Base-by-base conservation (phyloP, 2,888 invertebrate species). In the Amiota minor region DNA sequence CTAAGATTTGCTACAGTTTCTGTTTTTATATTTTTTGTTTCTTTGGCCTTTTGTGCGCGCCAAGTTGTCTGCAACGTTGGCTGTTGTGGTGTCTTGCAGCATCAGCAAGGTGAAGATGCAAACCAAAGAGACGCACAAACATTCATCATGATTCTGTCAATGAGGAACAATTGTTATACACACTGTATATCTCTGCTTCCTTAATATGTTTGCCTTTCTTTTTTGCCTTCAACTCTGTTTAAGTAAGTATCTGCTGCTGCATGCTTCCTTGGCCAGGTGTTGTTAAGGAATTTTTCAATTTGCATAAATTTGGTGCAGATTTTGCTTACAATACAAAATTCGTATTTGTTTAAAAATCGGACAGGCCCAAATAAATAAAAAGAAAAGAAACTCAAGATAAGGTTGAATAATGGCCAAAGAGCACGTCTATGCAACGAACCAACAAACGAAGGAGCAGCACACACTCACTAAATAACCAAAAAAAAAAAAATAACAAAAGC, bases 301-400 rank as follows among this genome's bases (percentile, higher is more conserved):
- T 83, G 83, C 83, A 83, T 83, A 83, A 83, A 83, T 83, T 84
- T 83, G 84, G 83, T 83, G 75, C 81, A 81, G 50, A 71, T 81
- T 82, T 82, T 83, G 81, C 83, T 83, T 84, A 83, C 84, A 83
- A 83, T 83, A 47, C 72, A 68, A 35, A 49, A 68, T 62, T n/a
- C 35, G 46, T 65, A 47, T 65, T 47, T 65, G n/a, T 65, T 65
- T 47, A n/a, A 55, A 14, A 45, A 46, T 64, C 46, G 64, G 12
- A 14, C 20, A n/a, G 65, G 65, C 47, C n/a, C 6, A 62, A 56
- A 56, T 1, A 56, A 56, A 56, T 1, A 59, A 59, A 11, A 59
- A 35, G 14, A 53, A 53, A 47, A 67, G 3, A 50, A 14, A 12
- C 45, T 20, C 53, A 71, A 61, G 50, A 23, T 49, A 23, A 50